These are phyloP conservation scores for Lasioglossum vierecki DNA, from an alignment of 2,888 invertebrate species.

Conservation along the genomic window DNA sequence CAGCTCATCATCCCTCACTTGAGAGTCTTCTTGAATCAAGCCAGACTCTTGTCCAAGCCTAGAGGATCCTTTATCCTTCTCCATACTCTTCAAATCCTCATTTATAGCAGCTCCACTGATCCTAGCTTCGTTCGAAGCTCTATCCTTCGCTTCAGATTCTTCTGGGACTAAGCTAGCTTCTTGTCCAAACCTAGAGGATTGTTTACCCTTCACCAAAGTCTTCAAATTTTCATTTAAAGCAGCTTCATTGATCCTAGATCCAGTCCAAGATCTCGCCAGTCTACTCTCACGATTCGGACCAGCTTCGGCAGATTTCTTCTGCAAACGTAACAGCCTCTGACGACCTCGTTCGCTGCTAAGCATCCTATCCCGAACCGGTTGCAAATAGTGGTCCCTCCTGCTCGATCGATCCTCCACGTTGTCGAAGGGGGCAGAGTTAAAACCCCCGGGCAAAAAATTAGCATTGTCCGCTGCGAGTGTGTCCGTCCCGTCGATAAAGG, in stretches of 20 bases:
- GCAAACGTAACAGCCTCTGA: slow-evolving; percentile 28
- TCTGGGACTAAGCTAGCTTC: neutral
- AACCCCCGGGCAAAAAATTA: slow-evolving; percentile 34
- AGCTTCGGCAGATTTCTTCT: slow-evolving; percentile 29
- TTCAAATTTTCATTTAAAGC: neutral
- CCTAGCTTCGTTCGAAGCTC: neutral
- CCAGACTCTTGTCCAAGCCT: neutral
- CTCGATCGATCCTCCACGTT: slow-evolving; percentile 26
- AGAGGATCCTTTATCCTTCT: neutral
- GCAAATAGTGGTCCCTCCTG: slow-evolving; percentile 1
- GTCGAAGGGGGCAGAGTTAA: neutral
- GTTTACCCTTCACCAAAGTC: neutral
- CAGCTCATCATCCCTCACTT: too few relatives aligned
- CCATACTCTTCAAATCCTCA: neutral
- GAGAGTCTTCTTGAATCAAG: neutral
- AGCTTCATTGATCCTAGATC: too few relatives aligned
- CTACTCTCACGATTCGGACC: neutral
- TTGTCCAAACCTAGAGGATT: neutral
- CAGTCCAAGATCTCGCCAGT: neutral
- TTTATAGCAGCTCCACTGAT: neutral
- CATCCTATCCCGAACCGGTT: neutral
- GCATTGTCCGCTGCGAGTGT: slow-evolving; percentile 33
- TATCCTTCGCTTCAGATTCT: neutral
- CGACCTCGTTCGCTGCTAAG: neutral
- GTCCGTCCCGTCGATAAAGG: slow-evolving; percentile 25